Percentiles rank a stretch among this genome's conserved stretches.
Evolutionary conservation across 1,140 invertebrate genomes (phyloP).

Genomic region (Dendrolimus kikuchii): DNA sequence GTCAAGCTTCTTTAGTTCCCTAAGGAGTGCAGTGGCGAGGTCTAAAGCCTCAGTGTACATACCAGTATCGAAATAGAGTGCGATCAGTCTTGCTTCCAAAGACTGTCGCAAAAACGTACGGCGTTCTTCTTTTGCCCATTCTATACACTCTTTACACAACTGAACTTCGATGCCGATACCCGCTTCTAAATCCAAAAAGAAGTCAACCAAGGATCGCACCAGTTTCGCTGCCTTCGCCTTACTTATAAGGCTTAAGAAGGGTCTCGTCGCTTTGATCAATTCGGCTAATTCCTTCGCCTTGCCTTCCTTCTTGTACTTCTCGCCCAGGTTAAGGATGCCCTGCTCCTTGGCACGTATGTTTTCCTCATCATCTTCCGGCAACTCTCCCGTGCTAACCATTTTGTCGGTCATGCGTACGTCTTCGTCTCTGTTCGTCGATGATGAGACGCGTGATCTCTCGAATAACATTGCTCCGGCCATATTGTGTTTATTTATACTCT

Average conservation of each 20-base stretch:
- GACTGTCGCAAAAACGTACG: slow-evolving; percentile 97
- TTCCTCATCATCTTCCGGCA: slow-evolving; percentile 87
- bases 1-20: slow-evolving; percentile 98
- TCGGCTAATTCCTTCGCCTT: slow-evolving; percentile 95
- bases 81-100: slow-evolving; percentile 93
- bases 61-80: slow-evolving; percentile 94
- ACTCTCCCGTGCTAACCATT: slow-evolving; percentile 80
- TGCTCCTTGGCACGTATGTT: slow-evolving; percentile 91
- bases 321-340: slow-evolving; percentile 90
- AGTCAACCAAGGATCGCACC: slow-evolving; percentile 95
- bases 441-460: slow-evolving; percentile 82
- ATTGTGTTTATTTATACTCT: slow-evolving; percentile 65
- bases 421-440: slow-evolving; percentile 80
- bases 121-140: slow-evolving; percentile 98
- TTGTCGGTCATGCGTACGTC: slow-evolving; percentile 80
- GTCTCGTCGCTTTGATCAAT: slow-evolving; percentile 93
- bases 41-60: slow-evolving; percentile 90
- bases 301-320: slow-evolving; percentile 92
- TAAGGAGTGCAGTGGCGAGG: slow-evolving; percentile 88
- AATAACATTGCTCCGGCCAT: slow-evolving; percentile 92
- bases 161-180: slow-evolving; percentile 93
- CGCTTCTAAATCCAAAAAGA: slow-evolving; percentile 97
- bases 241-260: slow-evolving; percentile 94
- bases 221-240: slow-evolving; percentile 99
- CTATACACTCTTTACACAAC: slow-evolving; percentile 97